Conservation (phyloP, 1,140 invertebrate species). For the Batillaria attramentaria region DNA sequence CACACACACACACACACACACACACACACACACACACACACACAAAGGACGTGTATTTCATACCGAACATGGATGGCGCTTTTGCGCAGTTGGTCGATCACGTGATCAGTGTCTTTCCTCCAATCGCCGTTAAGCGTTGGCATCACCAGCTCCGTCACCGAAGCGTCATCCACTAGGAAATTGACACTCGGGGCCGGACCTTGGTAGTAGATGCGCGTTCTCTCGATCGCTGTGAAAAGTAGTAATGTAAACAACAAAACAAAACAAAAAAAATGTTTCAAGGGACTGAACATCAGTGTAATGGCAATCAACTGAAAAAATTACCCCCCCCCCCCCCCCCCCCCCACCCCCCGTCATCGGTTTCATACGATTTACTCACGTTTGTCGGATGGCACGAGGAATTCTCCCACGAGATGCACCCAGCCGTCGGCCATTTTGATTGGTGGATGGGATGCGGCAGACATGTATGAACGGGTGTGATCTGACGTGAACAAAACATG, state of each 20-base stretch:
- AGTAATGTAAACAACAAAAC: neutral
- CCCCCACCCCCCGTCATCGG: neutral
- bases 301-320: neutral
- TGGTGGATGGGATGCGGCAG: neutral
- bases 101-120: neutral
- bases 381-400: neutral
- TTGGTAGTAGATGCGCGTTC: neutral
- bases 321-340: neutral
- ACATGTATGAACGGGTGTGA: neutral
- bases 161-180: constrained; percentile 10
- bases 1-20: neutral
- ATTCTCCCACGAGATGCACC: neutral
- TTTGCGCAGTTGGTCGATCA: neutral
- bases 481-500: too few species aligned
- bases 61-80: neutral
- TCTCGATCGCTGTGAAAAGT: neutral
- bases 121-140: neutral
- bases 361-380: neutral
- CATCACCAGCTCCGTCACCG: neutral
- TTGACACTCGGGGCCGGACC: neutral
- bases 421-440: neutral
- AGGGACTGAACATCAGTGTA: neutral
- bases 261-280: neutral
- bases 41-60: neutral
- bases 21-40: neutral